Base-by-base conservation (phyloP, 1,140 invertebrate species). In the Matsumurasca onukii region DNA sequence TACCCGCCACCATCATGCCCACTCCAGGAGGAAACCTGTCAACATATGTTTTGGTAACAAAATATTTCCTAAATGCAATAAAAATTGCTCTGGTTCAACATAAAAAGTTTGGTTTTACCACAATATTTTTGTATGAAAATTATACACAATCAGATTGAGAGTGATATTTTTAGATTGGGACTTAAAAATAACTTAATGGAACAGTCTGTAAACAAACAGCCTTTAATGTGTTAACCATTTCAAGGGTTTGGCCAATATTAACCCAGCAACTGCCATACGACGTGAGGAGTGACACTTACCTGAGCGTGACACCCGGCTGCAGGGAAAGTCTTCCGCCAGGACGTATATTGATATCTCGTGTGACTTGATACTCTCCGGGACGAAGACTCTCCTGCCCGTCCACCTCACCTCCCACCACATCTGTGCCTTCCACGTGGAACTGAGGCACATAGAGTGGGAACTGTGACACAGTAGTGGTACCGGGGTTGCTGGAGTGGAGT, bases 1-100 rank as follows among this genome's bases (percentile, higher is more conserved):
- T 89, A 3, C 96, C 96, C 39, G 94, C 94, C 1, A 98, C 89
- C 89, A 99, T 96, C 84, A 99, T 95, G 17, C 98, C 98, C 49
- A 98, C 89, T 31, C 93, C 90, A 52, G 95, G 90, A 57, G 92
- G 90, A 81, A 95, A 95, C 71, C 87, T 86, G 62, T 24, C 1
- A 17, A 63, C 3, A 51, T 20, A 51, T 9, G 24, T 51, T 9
- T 12, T 51, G n/a, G n/a, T 51, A 51, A n/a, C n/a, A n/a, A n/a
- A n/a, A n/a, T n/a, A n/a, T n/a, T n/a, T n/a, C n/a, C n/a, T n/a
- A n/a, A n/a, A n/a, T n/a, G n/a, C n/a, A n/a, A n/a, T n/a, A n/a
- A n/a, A n/a, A n/a, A n/a, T n/a, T n/a, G n/a, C n/a, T n/a, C n/a
- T n/a, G n/a, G n/a, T n/a, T n/a, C n/a, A n/a, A n/a, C n/a, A n/a